These are phyloP conservation scores for Triplophysa rosa DNA, from an alignment of 2,113 vertebrate genomes.

Conservation along the genomic window DNA sequence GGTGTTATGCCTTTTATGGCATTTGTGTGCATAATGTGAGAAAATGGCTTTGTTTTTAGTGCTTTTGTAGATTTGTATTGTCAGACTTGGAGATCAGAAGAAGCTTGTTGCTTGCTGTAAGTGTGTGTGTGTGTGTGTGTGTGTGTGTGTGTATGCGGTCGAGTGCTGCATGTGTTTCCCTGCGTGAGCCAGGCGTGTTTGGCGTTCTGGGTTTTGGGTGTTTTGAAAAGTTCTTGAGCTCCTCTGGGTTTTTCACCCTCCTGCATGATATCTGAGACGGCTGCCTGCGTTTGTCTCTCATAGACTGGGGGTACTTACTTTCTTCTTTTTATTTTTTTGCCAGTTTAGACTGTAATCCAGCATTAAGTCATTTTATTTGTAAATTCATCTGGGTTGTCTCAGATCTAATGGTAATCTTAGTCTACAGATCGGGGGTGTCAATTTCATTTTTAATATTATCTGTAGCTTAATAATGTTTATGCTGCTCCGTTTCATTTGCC, in stretches of 20 bases:
- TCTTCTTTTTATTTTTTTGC: conserved; percentile 19
- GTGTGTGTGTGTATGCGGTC: not conserved
- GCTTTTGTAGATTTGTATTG: conserved; percentile 16
- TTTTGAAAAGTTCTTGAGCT: conserved; percentile 18
- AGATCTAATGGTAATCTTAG: not conserved
- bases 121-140: not conserved
- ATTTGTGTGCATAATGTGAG: conserved; percentile 21
- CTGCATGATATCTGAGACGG: conserved; percentile 46
- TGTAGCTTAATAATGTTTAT: too few species aligned
- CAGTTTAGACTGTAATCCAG: not conserved
- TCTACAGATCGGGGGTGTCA: conserved; percentile 14
- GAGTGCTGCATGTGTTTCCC: conserved; percentile 16
- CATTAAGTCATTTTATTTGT: conserved; percentile 1
- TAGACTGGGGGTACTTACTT: conserved; percentile 29
- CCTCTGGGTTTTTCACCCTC: conserved; percentile 6
- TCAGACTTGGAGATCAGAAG: conserved; percentile 5
- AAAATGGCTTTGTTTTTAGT: conserved; percentile 19
- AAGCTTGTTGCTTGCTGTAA: conserved; percentile 19
- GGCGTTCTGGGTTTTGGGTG: conserved; percentile 30
- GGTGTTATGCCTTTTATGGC: conserved; percentile 6
- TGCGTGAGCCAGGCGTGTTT: conserved; percentile 13
- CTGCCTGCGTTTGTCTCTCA: conserved; percentile 23
- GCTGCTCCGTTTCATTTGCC: too few species aligned
- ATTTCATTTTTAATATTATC: too few species aligned
- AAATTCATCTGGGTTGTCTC: not conserved